Conservation (phyloP, 2,797 vertebrate species). For the Sciurus vulgaris region DNA sequence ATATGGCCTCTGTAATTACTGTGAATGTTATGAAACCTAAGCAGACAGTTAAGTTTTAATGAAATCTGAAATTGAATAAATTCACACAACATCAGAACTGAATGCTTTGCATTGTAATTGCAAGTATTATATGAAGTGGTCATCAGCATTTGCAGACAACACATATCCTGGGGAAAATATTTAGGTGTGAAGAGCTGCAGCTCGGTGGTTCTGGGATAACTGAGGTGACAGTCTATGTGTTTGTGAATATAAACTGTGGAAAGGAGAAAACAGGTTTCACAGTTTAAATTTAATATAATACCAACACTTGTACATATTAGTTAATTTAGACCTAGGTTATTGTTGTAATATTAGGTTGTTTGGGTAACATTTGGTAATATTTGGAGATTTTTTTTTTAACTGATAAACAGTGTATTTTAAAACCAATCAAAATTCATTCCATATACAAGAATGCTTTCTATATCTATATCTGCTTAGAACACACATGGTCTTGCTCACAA, state of each 20-base stretch:
- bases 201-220: neutral
- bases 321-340: neutral
- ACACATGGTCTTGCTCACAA: neutral
- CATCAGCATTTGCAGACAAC: neutral
- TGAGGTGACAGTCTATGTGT: neutral
- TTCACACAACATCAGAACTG: neutral
- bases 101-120: neutral
- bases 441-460: neutral
- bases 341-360: conserved; percentile 2
- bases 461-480: neutral
- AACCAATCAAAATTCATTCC: neutral
- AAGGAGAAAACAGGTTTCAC: neutral
- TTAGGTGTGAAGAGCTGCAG: neutral
- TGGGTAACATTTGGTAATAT: neutral
- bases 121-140: neutral
- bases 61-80: conserved; percentile 41
- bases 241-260: neutral
- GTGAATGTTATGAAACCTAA: conserved; percentile 43
- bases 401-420: neutral
- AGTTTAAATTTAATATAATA: neutral
- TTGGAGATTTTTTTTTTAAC: neutral
- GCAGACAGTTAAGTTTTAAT: conserved; percentile 51
- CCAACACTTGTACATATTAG: neutral
- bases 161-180: neutral
- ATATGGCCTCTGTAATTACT: neutral